These are phyloP conservation scores for Gadus chalcogrammus DNA, from an alignment of 2,113 vertebrate genomes.

Conservation along the genomic window DNA sequence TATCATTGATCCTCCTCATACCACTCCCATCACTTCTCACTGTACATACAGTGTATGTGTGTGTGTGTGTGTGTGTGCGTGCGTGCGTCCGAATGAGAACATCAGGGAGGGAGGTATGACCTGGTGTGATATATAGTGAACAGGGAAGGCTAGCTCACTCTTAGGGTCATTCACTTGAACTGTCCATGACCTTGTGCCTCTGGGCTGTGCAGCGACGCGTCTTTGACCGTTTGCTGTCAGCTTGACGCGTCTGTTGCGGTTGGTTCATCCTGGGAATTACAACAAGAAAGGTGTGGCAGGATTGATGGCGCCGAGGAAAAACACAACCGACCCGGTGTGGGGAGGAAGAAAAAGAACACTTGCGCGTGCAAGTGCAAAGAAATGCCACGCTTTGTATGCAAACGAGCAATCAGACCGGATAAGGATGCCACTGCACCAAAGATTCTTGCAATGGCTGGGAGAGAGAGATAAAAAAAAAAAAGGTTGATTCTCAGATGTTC, in stretches of 20 bases:
- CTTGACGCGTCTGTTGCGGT: background rate
- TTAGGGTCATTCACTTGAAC: constrained; percentile 28
- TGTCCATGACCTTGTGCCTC: constrained; percentile 15
- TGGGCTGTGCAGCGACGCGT: constrained; percentile 2
- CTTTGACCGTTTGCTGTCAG: background rate
- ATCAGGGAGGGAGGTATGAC: too few species aligned
- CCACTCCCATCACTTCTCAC: background rate
- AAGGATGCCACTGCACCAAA: constrained; percentile 62
- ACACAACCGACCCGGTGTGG: too few species aligned
- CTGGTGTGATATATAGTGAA: background rate
- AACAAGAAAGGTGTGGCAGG: too few species aligned
- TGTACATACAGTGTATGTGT: too few species aligned
- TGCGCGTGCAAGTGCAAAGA: too few species aligned
- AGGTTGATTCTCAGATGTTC: constrained; percentile 40
- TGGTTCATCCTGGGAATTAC: background rate
- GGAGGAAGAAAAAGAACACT: too few species aligned
- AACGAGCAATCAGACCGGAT: constrained; percentile 15
- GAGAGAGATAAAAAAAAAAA: constrained; percentile 20
- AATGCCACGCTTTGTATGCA: too few species aligned
- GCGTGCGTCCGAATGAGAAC: too few species aligned
- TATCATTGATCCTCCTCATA: too few species aligned
- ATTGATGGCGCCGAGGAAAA: too few species aligned
- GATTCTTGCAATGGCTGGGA: constrained; percentile 22
- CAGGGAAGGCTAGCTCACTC: background rate
- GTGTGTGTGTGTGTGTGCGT: too few species aligned